These are phyloP conservation scores for Palloptera scutellata DNA, from an alignment of 2,888 invertebrate species.

Conservation along the genomic window DNA sequence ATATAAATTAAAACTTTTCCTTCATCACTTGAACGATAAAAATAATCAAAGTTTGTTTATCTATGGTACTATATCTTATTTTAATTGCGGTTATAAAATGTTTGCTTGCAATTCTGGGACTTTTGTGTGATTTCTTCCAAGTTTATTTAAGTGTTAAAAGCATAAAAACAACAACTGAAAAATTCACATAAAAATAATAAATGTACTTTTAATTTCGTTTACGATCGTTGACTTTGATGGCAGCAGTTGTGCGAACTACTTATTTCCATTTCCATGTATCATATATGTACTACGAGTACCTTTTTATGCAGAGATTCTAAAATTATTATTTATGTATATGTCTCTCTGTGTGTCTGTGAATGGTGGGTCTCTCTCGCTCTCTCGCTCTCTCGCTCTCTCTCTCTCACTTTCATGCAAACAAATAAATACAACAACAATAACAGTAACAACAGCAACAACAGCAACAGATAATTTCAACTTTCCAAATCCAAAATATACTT, in stretches of 20 bases:
- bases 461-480: slow-evolving; percentile 3
- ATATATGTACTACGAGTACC: no score
- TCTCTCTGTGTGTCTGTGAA: background rate
- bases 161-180: background rate
- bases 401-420: background rate
- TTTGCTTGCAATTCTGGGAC: no score
- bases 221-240: slow-evolving; percentile 25
- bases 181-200: background rate
- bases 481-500: background rate
- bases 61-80: no score
- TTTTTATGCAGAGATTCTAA: no score
- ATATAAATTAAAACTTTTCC: no score
- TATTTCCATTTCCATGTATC: background rate
- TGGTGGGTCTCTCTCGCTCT: no score
- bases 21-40: no score
- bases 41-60: no score
- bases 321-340: background rate
- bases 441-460: background rate
- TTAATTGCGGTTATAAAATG: no score
- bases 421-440: background rate
- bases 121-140: background rate
- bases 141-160: background rate
- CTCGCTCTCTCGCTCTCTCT: no score
- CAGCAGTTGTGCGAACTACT: slow-evolving; percentile 1
- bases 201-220: slow-evolving; percentile 26